Conservation (phyloP, 1,140 invertebrate genomes). For the Antheraea pernyi region DNA sequence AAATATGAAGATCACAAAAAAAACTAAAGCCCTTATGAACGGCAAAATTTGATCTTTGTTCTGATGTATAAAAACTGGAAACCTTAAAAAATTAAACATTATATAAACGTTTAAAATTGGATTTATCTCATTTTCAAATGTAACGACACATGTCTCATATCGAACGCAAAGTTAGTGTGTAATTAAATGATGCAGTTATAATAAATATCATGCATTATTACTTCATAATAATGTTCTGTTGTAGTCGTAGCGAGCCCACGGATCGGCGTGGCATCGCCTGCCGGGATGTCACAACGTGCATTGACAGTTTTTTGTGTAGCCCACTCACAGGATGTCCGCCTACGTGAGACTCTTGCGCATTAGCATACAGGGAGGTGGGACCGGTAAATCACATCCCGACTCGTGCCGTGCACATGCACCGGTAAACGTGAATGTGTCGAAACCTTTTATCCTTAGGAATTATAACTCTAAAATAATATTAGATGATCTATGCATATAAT, state of each 20-base stretch:
- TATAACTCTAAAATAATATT: background rate
- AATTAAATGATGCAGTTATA: too few species aligned
- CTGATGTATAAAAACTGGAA: too few species aligned
- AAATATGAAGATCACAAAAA: too few species aligned
- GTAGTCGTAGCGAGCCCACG: background rate
- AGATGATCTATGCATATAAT: too few species aligned
- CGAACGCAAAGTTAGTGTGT: too few species aligned
- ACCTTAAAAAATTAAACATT: too few species aligned
- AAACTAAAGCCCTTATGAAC: too few species aligned
- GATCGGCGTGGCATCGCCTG: conserved; percentile 29
- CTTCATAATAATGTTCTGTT: conserved; percentile 3
- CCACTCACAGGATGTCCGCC: conserved; percentile 58
- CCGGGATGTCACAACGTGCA: conserved; percentile 52
- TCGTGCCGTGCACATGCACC: background rate
- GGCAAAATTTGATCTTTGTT: too few species aligned
- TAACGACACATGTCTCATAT: too few species aligned
- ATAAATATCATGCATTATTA: background rate
- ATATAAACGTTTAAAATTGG: too few species aligned
- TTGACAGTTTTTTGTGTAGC: conserved; percentile 48
- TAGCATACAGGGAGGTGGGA: conserved; percentile 51
- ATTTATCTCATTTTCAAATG: too few species aligned
- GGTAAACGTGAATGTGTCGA: background rate
- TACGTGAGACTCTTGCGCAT: conserved; percentile 59
- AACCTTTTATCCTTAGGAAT: background rate
- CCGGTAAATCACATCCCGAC: conserved; percentile 58